phyloP scores from a whole-genome alignment of 2,888 invertebrate species.

The Dryobota labecula region DNA sequence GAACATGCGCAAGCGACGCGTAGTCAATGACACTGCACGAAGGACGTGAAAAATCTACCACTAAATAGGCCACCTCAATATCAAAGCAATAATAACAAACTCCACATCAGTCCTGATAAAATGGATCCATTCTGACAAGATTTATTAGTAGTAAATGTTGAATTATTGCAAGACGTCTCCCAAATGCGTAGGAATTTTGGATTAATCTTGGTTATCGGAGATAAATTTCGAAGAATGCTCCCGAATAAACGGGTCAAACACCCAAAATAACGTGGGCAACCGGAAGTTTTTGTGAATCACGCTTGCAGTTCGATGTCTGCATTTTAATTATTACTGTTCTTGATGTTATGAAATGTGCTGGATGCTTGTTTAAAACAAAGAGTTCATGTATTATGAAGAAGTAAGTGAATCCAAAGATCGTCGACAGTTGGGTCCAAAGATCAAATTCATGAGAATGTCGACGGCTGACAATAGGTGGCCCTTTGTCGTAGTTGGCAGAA shows the following conservation, averaged over 20 bases:
- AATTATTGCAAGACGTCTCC: conserved; percentile 62
- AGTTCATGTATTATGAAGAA: conserved; percentile 14
- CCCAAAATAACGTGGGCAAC: conserved; percentile 77
- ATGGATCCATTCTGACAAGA: conserved; percentile 61
- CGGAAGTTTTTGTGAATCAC: conserved; percentile 82
- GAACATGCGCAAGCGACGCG: conserved; percentile 72
- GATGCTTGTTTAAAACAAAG: conserved; percentile 30
- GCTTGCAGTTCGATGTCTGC: conserved; percentile 72
- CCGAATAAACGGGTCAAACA: conserved; percentile 78
- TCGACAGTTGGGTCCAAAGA: conserved; percentile 16
- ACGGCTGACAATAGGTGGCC: conserved; percentile 31
- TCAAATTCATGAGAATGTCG: conserved; percentile 31
- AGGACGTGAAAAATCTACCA: conserved; percentile 68
- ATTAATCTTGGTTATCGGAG: conserved; percentile 70
- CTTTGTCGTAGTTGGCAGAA: conserved; percentile 62
- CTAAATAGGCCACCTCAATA: conserved; percentile 69
- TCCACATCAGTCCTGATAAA: conserved; percentile 62
- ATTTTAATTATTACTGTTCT: conserved; percentile 60
- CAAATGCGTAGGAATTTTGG: conserved; percentile 60
- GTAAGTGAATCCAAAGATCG: conserved; percentile 19
- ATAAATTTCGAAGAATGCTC: conserved; percentile 75
- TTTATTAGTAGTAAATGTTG: conserved; percentile 64
- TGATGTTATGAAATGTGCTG: conserved; percentile 42
- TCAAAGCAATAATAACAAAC: conserved; percentile 63
- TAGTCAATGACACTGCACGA: conserved; percentile 74